A percentile compares a stretch with the other conserved stretches of the same genome.
phyloP scores from a whole-genome alignment of 2,113 vertebrate genomes.

The Ammodytes dubius region DNA sequence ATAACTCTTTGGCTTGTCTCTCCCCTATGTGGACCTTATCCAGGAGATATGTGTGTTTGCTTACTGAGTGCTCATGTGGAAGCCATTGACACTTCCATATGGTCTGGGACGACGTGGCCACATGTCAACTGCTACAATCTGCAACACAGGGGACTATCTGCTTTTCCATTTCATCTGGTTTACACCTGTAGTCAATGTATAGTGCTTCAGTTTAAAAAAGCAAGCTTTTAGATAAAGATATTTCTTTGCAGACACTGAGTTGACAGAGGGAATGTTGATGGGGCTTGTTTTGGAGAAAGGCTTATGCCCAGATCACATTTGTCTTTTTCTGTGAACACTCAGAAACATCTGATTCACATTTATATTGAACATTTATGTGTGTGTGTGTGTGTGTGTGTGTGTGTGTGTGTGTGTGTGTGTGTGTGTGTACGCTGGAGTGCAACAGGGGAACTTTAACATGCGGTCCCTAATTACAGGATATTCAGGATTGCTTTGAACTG shows the following conservation, averaged over 20 bases:
- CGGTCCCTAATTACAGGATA: slow-evolving; percentile 40
- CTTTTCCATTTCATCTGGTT: slow-evolving; percentile 57
- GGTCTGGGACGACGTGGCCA: slow-evolving; percentile 40
- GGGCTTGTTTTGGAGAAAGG: slow-evolving; percentile 42
- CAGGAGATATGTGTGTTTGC: slow-evolving; percentile 63
- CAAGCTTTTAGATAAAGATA: slow-evolving; percentile 22
- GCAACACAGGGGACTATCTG: slow-evolving; percentile 50
- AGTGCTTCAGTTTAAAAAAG: slow-evolving; percentile 39
- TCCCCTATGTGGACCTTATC: slow-evolving; percentile 65
- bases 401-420: slow-evolving; percentile 7
- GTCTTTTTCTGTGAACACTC: slow-evolving; percentile 25
- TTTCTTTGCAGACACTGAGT: slow-evolving; percentile 30
- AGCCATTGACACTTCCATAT: slow-evolving; percentile 59
- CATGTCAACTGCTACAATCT: slow-evolving; percentile 39
- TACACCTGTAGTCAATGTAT: slow-evolving; percentile 50
- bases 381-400: slow-evolving; percentile 15
- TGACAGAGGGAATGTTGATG: slow-evolving; percentile 38
- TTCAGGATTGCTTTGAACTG: slow-evolving; percentile 42
- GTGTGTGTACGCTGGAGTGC: slow-evolving; percentile 21
- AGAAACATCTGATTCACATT: slow-evolving; percentile 60
- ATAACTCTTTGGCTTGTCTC: slow-evolving; percentile 45
- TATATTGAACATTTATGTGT: slow-evolving; percentile 31
- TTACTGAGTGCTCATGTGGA: slow-evolving; percentile 55
- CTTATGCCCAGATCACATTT: slow-evolving; percentile 36
- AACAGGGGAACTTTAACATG: slow-evolving; percentile 9